Conservation (phyloP, 2,113 vertebrate genomes). For the Cettia cetti region DNA sequence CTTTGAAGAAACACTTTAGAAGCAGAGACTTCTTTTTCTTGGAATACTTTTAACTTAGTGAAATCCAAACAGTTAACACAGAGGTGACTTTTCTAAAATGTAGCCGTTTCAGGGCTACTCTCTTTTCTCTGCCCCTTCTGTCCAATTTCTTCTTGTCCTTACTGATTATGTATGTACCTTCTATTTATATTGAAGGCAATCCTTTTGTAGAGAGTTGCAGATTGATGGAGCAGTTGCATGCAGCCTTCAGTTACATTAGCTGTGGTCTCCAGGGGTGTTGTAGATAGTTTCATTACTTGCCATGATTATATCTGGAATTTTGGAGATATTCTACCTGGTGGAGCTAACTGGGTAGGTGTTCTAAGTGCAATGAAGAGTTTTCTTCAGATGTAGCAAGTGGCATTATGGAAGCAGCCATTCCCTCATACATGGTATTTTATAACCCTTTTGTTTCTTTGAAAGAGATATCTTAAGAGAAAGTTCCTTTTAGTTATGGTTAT, state of each 20-base stretch:
- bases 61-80: not conserved
- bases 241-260: not conserved
- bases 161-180: not conserved
- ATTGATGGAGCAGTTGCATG: not conserved
- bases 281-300: not conserved
- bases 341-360: not conserved
- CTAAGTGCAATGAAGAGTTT: not conserved
- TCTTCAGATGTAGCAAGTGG: not conserved
- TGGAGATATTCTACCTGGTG: not conserved
- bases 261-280: not conserved
- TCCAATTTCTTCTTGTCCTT: not conserved
- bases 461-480: not conserved
- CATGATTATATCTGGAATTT: not conserved
- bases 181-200: not conserved
- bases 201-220: not conserved
- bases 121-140: not conserved
- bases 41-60: not conserved
- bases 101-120: not conserved
- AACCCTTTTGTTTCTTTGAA: not conserved
- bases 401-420: not conserved
- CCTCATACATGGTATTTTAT: not conserved
- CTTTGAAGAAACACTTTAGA: not conserved
- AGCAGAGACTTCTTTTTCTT: not conserved
- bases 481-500: not conserved
- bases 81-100: not conserved